phyloP scores from a whole-genome alignment of 2,797 vertebrate species.

The Tapirus indicus region DNA sequence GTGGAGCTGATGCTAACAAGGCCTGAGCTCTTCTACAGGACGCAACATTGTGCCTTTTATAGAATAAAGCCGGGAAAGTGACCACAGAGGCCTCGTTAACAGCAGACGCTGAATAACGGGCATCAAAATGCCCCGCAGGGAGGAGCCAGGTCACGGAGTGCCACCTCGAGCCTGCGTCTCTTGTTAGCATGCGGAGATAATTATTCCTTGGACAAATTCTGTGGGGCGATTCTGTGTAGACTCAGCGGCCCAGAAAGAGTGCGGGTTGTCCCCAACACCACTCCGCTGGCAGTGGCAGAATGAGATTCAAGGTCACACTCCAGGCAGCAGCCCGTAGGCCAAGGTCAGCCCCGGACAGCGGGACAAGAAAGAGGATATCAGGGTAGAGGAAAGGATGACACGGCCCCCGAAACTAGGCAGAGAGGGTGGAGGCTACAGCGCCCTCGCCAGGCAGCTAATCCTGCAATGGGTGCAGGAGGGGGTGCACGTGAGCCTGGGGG shows the following conservation, averaged over 20 bases:
- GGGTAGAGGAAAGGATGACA: background rate
- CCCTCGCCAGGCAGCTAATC: accelerated
- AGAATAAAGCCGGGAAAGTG: background rate
- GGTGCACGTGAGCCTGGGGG: accelerated
- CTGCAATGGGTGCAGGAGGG: background rate
- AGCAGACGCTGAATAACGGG: background rate
- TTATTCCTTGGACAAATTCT: background rate
- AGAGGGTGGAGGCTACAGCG: background rate
- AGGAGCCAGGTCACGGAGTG: accelerated
- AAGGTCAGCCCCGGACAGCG: accelerated
- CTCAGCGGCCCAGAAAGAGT: background rate
- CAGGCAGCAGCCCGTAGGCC: background rate
- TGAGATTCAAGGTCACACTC: background rate
- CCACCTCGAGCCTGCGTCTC: accelerated
- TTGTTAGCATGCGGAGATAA: accelerated
- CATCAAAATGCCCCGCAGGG: accelerated
- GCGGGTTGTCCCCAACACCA: accelerated
- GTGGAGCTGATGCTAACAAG: accelerated
- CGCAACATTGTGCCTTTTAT: background rate
- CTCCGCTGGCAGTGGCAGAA: background rate
- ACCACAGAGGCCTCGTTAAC: background rate
- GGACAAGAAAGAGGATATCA: background rate
- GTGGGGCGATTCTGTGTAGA: background rate
- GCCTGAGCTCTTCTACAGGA: background rate
- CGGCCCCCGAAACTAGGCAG: background rate